Conservation (phyloP, 2,113 vertebrate genomes). For the Falcunculus frontatus region DNA sequence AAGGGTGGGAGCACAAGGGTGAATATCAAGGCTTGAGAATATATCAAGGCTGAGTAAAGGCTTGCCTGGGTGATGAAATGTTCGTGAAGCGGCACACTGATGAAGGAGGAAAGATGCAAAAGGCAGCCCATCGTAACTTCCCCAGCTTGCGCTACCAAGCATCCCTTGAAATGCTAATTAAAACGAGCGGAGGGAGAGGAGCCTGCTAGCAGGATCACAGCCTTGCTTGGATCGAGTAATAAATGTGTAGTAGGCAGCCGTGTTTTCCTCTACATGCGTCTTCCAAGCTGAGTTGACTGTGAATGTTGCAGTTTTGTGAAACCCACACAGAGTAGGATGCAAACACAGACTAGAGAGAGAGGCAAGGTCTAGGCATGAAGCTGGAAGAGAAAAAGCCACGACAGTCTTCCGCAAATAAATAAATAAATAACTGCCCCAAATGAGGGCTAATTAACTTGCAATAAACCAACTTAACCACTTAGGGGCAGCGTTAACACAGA, state of each 20-base stretch:
- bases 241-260: neutral
- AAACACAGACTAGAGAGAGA: neutral
- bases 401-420: slow-evolving; percentile 2
- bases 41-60: neutral
- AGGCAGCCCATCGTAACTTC: neutral
- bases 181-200: neutral
- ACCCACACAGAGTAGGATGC: neutral
- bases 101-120: neutral
- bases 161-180: slow-evolving; percentile 30
- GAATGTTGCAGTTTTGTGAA: slow-evolving; percentile 4
- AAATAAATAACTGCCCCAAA: slow-evolving; percentile 25
- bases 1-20: neutral
- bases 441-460: slow-evolving; percentile 67
- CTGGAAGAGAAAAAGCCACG: neutral
- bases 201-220: slow-evolving; percentile 16
- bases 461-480: slow-evolving; percentile 70
- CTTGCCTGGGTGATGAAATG: neutral
- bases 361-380: neutral
- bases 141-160: neutral
- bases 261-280: neutral
- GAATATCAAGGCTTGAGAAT: neutral
- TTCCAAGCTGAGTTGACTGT: neutral
- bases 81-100: neutral
- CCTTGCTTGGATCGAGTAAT: neutral
- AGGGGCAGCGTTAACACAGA: slow-evolving; percentile 69